Conservation (phyloP, 2,797 vertebrate genomes). For the Tiaroga cobitis region DNA sequence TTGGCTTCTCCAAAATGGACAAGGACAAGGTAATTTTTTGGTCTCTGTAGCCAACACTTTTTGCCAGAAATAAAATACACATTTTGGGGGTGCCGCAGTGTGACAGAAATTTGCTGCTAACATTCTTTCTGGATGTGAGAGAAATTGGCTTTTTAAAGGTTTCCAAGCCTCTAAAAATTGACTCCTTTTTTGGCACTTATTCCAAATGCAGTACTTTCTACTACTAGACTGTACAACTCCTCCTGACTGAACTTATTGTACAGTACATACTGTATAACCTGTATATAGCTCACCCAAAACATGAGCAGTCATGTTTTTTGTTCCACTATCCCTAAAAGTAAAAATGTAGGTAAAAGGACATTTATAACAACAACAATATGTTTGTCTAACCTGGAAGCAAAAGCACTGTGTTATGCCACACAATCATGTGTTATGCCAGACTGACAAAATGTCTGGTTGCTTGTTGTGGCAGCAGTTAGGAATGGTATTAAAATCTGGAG, state of each 20-base stretch:
- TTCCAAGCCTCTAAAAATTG: neutral
- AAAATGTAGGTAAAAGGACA: neutral
- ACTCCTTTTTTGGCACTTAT: conserved; percentile 3
- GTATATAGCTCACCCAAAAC: neutral
- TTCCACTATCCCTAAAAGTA: neutral
- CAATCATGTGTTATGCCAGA: too few species aligned
- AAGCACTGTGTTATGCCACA: neutral
- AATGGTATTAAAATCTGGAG: conserved; percentile 2
- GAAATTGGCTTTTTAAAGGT: conserved; percentile 24
- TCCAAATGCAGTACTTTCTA: conserved; percentile 4
- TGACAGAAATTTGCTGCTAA: neutral
- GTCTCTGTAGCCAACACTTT: conserved; percentile 11
- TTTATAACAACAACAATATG: neutral
- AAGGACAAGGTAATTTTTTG: conserved; percentile 8
- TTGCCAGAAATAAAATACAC: neutral
- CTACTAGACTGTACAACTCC: neutral
- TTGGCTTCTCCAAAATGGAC: conserved; percentile 18
- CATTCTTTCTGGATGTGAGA: conserved; percentile 1
- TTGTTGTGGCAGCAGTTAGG: neutral
- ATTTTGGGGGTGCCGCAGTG: neutral
- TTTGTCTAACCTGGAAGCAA: neutral
- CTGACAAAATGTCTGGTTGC: conserved; percentile 5
- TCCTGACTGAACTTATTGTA: neutral
- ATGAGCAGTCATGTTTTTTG: neutral
- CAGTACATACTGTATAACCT: neutral